These are phyloP conservation scores for Dendrocopos noguchii DNA, from an alignment of 2,113 vertebrate species.

Conservation along the genomic window DNA sequence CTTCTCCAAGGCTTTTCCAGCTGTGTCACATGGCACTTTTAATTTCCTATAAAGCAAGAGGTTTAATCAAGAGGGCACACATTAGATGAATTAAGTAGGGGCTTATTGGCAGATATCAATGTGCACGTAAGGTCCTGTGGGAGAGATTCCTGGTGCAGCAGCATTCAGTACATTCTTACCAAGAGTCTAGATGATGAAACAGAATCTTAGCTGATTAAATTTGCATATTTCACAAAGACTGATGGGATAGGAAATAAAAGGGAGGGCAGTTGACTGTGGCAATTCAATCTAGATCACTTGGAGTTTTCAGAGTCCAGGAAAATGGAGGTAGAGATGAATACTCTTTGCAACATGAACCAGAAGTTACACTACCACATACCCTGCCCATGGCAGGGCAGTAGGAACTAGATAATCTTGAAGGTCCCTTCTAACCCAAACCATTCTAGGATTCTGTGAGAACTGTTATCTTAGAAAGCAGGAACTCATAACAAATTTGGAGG, in stretches of 20 bases:
- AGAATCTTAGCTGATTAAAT: slow-evolving; percentile 66
- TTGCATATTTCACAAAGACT: slow-evolving; percentile 59
- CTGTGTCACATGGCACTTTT: slow-evolving; percentile 26
- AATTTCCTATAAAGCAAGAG: slow-evolving; percentile 41
- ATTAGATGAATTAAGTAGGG: slow-evolving; percentile 41
- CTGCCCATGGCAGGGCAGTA: too few relatives aligned
- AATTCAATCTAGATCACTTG: slow-evolving; percentile 29
- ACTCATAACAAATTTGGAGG: neutral
- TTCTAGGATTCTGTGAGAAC: neutral
- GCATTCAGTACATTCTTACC: slow-evolving; percentile 21
- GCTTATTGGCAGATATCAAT: slow-evolving; percentile 53
- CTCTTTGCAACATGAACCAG: neutral
- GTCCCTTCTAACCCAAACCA: too few relatives aligned
- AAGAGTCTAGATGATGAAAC: slow-evolving; percentile 55
- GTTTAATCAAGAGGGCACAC: slow-evolving; percentile 60
- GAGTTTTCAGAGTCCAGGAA: neutral
- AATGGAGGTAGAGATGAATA: neutral
- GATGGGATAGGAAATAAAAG: slow-evolving; percentile 27
- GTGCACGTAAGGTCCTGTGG: neutral
- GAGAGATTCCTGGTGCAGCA: neutral
- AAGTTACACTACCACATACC: neutral
- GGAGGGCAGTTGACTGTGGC: neutral
- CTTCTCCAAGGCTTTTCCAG: slow-evolving; percentile 19
- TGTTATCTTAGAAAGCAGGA: neutral
- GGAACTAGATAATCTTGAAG: too few relatives aligned